Base-by-base conservation (phyloP, 2,113 vertebrate genomes). In the Hymenochirus boettgeri region DNA sequence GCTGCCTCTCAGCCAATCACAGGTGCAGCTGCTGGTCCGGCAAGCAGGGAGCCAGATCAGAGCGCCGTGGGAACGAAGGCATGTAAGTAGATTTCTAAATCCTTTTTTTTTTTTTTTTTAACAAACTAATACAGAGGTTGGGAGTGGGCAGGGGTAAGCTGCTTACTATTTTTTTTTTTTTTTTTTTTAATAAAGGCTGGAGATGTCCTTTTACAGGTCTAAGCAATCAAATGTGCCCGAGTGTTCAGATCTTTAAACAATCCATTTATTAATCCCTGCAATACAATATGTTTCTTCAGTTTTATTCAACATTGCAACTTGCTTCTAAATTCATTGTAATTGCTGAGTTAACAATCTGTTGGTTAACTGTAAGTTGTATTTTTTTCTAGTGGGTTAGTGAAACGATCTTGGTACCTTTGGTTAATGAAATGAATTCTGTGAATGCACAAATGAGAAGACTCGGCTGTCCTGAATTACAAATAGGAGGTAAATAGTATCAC, bases 381-480 rank as follows among this genome's bases (percentile, higher is more conserved):
- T 65, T 58, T 7, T 19, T 19, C 2, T 58, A 99, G 96, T 99
- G 96, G 96, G 93, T 98, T 64, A 98, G 88, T 60, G 96, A 98
- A 77, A 99, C 96, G 1, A 92, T 99, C 69, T 80, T 98, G 70
- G 95, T 95, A 69, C 89, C 90, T 0, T 80, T 98, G 55, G 95
- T 98, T 17, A 91, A 89, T 21, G 96, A 99, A 83, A 89, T 90
- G 0, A 96, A 98, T 10, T 91, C 89, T 1, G 89, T 97, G 70
- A 98, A 94, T 85, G 87, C 89, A 2, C 89, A 95, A 71, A 88
- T 99, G 72, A 90, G 96, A 57, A 86, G 95, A 61, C 92, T 97
- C 85, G 96, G 96, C 2, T 95, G 92, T 53, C 93, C 94, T 0
- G 96, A 99, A 8, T 70, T 98, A 42, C 96, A 99, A 59, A 94